Percentiles rank a stretch among this genome's conserved stretches.
phyloP scores from a whole-genome alignment of 2,888 invertebrate species.

The Deilephila elpenor region DNA sequence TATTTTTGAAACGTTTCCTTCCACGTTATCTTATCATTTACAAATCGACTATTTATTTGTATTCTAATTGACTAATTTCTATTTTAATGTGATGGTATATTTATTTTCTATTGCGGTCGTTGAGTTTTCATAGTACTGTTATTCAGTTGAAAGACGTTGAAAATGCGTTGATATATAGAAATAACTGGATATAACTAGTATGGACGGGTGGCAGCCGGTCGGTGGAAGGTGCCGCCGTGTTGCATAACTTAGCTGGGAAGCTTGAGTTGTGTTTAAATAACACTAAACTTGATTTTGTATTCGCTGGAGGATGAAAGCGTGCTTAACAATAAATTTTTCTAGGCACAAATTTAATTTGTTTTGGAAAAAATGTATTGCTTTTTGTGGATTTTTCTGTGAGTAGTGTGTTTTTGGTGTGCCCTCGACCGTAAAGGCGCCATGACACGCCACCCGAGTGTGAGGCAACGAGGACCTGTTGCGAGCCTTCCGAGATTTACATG shows the following conservation, averaged over 20 bases:
- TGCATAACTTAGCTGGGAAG: conserved; percentile 63
- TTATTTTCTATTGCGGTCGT: conserved; percentile 1
- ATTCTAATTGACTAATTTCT: conserved; percentile 11
- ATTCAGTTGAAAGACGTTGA: conserved; percentile 44
- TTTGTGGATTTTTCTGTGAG: too few relatives aligned
- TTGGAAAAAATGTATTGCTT: too few relatives aligned
- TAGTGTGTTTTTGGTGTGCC: not conserved
- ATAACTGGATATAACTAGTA: conserved; percentile 65
- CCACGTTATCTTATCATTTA: conserved; percentile 40
- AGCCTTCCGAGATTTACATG: not conserved
- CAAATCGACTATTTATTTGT: conserved; percentile 38
- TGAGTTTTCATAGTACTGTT: not conserved
- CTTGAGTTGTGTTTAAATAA: conserved; percentile 50
- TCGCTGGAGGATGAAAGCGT: conserved; percentile 40
- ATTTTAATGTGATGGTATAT: not conserved
- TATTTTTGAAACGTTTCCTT: conserved; percentile 42
- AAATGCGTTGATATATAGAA: conserved; percentile 57
- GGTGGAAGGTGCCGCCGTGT: conserved; percentile 53
- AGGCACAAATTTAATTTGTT: too few relatives aligned
- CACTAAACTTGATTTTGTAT: conserved; percentile 46
- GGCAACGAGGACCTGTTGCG: not conserved
- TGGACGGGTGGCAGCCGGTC: conserved; percentile 54
- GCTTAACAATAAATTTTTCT: not conserved
- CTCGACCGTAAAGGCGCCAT: not conserved
- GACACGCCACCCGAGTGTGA: not conserved